Evolutionary conservation across 2,888 invertebrate genomes (phyloP), one percentile per base, ranked within the genome.

Genomic region (Pyrgus malvae): DNA sequence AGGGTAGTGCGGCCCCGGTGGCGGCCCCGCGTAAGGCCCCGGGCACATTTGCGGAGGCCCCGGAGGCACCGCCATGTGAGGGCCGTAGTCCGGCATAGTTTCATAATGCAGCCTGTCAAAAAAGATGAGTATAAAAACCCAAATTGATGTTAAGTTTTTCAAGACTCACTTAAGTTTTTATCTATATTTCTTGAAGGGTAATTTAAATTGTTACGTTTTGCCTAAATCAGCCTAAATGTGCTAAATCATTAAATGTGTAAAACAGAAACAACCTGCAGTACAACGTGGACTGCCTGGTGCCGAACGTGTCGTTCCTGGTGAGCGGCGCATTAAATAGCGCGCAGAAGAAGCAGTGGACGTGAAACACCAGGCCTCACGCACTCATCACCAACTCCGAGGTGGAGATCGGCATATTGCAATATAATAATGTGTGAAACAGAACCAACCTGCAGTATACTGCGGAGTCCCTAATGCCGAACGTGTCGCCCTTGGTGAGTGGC

Each of bases 301-400:
- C 98, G 89, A 98, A 99, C 70, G 97, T 97, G 79, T 99, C 98
- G 35, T 99, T 99, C 77, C 98, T 97, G 56, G 95, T 96, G 57
- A 99, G 92, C 3, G 95, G 94, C 29, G 95, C 92, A 78, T 94
- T 94, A 91, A 98, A 98, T 48, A 95, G 93, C 37, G 95, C 95
- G 82, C 98, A 98, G 41, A 96, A 96, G 91, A 99, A 99, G 88
- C 98, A 99, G 76, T 95, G 95, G 58, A 98, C 95, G 91, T 99
- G 98, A 91, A 97, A 99, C 67, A 98, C 97, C 72, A 96, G 92
- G 71, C 98, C 97, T 46, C 97, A 92, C 7, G 97, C 98, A 49
- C 97, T 92, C 98, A 99, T 98, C 79, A 99, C 98, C 80, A 98
- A 89, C 88, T 98, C 98, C 45, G 97, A 95, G 29, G 97, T 94